phyloP scores from a whole-genome alignment of 2,113 vertebrate species.

The Forbesichthys papilliferus region DNA sequence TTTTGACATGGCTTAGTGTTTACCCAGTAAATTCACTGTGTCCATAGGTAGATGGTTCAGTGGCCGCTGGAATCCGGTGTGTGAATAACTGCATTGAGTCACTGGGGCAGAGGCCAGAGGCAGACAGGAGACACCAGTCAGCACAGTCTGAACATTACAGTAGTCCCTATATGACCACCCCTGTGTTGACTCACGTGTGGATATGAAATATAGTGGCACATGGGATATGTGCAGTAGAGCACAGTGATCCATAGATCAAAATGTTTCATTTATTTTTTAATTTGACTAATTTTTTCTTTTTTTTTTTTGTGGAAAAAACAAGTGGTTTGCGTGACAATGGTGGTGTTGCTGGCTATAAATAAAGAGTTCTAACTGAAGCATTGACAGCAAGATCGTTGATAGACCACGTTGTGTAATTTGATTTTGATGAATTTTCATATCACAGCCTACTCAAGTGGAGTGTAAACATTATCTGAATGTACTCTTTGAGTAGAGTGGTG shows the following conservation, averaged over 20 bases:
- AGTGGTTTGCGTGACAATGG: constrained; percentile 39
- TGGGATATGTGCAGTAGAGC: constrained; percentile 51
- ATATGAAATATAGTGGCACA: constrained; percentile 69
- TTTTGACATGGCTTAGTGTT: constrained; percentile 56
- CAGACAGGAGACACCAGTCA: constrained; percentile 73
- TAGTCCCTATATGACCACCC: constrained; percentile 60
- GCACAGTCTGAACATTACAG: constrained; percentile 70
- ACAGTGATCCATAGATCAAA: constrained; percentile 43
- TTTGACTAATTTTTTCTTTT: constrained; percentile 49
- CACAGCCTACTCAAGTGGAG: constrained; percentile 18
- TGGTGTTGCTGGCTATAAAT: constrained; percentile 8
- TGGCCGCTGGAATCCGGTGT: constrained; percentile 67
- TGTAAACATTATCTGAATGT: constrained; percentile 34
- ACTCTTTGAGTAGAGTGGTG: constrained; percentile 21
- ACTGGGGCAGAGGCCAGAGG: constrained; percentile 55
- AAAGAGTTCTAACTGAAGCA: constrained; percentile 4
- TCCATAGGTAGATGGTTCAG: constrained; percentile 62
- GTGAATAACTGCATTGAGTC: constrained; percentile 78
- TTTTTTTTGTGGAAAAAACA: constrained; percentile 26
- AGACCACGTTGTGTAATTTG: constrained; percentile 20
- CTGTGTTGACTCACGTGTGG: constrained; percentile 69
- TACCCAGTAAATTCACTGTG: constrained; percentile 74
- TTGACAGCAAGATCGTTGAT: constrained; percentile 18
- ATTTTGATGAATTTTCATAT: constrained; percentile 36
- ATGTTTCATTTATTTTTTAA: constrained; percentile 10